Conservation (phyloP, 2,113 vertebrate species). For the Rhagologus leucostigma region DNA sequence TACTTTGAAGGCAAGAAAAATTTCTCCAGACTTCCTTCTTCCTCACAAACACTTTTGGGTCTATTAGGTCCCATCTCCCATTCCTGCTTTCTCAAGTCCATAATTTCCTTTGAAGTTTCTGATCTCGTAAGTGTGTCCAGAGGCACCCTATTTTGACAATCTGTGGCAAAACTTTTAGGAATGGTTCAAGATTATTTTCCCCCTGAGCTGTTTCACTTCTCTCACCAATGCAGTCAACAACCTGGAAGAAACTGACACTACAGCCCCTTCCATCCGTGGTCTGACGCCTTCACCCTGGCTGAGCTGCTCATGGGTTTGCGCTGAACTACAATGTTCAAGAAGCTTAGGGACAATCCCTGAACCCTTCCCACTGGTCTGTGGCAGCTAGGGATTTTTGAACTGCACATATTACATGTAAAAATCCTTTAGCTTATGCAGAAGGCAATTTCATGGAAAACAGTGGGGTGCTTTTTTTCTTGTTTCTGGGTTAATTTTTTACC, state of each 20-base stretch:
- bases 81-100: not conserved
- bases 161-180: not conserved
- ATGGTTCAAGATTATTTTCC: not conserved
- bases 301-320: not conserved
- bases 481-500: not conserved
- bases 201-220: not conserved
- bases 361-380: not conserved
- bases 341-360: not conserved
- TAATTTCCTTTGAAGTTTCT: not conserved
- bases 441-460: not conserved
- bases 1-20: not conserved
- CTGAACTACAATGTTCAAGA: fast-evolving
- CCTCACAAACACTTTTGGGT: not conserved
- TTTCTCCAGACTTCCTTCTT: not conserved
- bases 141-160: not conserved
- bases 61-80: not conserved
- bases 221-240: not conserved
- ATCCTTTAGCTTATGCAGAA: not conserved
- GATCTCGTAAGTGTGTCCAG: not conserved
- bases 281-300: not conserved
- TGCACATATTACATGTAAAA: not conserved
- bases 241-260: not conserved
- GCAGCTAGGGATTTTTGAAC: not conserved
- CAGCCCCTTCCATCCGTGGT: not conserved
- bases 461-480: not conserved